Evolutionary conservation across 2,113 vertebrate genomes (phyloP), one percentile per base, ranked within the genome.

Genomic region (Nerophis lumbriciformis): DNA sequence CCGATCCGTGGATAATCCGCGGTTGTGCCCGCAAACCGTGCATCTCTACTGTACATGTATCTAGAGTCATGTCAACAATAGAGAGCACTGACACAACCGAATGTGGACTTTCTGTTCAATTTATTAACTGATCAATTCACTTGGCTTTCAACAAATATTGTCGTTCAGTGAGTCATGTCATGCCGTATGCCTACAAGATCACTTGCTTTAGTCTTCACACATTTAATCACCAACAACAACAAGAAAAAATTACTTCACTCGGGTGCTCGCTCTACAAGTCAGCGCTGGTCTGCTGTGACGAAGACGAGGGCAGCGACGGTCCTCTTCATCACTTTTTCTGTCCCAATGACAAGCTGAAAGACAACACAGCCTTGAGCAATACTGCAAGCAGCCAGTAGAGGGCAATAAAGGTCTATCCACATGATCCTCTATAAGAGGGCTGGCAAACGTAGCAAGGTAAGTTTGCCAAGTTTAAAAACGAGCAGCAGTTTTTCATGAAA

Each of bases 321-420:
- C 42, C 16, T 68, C 75, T 48, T 72, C 72, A 56, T 68, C 55
- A 71, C 69, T 77, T 75, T 55, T 77, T 77, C 38, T 4, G 9
- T 45, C 7, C 61, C 51, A 55, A 6, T 14, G 55, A 13, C 61
- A 83, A 47, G 39, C 77, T 83, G 62, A 52, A 76, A 78, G 37
- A 76, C 61, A 80, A 61, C 1, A 5, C 42, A 45, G 42, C 42
- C 42, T 45, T 45, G 42, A 45, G 12, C 42, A 39, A 14, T 35
- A 35, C 19, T 6, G 21, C 10, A 19, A 11, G 2, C 50, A 19
- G 8, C 8, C 3, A 19, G 49, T 7, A 16, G 16, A 8, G 16
- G 49, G 6, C 7, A 19, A 19, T 4, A 15, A 48, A 50, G 11
- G 9, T 19, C 16, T 11, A 51, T n/a, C 49, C 15, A 51, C 14